Conservation (phyloP, 1,140 invertebrate species). For the Drosophila orosa region DNA sequence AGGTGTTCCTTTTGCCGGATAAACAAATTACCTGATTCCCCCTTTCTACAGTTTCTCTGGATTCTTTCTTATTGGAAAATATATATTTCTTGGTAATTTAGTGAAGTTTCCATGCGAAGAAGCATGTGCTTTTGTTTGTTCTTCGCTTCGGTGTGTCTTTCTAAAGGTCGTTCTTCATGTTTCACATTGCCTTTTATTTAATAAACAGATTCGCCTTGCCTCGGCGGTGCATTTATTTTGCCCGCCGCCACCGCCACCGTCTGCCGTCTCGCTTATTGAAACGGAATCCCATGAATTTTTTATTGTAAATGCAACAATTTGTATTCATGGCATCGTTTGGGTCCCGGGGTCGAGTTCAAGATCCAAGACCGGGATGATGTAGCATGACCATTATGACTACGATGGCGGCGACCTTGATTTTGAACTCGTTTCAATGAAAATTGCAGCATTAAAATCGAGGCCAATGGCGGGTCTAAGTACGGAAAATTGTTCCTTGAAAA, state of each 20-base stretch:
- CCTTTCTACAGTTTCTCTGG: conserved; percentile 32
- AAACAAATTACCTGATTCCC: conserved; percentile 48
- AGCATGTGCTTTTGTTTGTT: conserved; percentile 19
- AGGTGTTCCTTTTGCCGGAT: conserved; percentile 60
- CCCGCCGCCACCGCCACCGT: not conserved
- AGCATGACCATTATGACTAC: conserved; percentile 47
- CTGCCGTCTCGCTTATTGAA: conserved; percentile 59
- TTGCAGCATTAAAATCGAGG: conserved; percentile 65
- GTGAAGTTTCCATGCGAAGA: conserved; percentile 62
- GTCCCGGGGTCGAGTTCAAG: conserved; percentile 42
- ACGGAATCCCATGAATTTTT: conserved; percentile 73
- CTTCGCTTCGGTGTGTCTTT: conserved; percentile 15
- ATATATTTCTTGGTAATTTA: conserved; percentile 73
- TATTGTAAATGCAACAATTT: conserved; percentile 77
- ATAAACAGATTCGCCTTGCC: conserved; percentile 55
- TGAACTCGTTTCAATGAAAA: conserved; percentile 72
- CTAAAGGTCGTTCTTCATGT: conserved; percentile 63
- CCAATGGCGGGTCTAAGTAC: conserved; percentile 50
- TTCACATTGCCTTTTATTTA: conserved; percentile 60
- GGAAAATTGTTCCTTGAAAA: not conserved
- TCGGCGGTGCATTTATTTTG: conserved; percentile 50
- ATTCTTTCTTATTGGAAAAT: conserved; percentile 66
- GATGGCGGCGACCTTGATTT: conserved; percentile 67
- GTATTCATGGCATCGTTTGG: conserved; percentile 71
- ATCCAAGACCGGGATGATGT: conserved; percentile 58